These are phyloP conservation scores for Sula dactylatra DNA, from an alignment of 2,113 vertebrate species.

Conservation along the genomic window DNA sequence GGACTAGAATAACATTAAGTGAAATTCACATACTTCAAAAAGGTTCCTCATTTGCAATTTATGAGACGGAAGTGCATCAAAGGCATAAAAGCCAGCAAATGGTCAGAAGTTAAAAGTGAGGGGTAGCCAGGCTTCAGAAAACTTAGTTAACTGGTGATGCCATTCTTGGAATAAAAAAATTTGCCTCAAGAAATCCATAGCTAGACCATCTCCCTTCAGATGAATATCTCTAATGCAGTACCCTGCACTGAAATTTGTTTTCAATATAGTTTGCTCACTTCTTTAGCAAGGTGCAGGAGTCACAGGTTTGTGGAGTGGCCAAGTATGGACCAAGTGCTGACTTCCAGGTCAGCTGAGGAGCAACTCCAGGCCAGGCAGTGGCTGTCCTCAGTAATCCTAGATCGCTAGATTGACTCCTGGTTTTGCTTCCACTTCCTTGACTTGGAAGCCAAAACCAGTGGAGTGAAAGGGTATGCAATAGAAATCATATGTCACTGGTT, in stretches of 20 bases:
- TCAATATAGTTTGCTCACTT: not conserved
- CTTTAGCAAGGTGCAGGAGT: not conserved
- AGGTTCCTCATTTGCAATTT: constrained; percentile 37
- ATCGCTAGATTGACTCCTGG: not conserved
- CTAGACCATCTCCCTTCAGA: not conserved
- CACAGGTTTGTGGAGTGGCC: not conserved
- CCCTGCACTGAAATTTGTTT: not conserved
- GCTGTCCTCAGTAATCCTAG: not conserved
- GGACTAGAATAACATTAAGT: not conserved
- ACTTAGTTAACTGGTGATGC: constrained; percentile 6
- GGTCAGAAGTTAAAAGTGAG: constrained; percentile 33
- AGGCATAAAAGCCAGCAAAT: constrained; percentile 35
- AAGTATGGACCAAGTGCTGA: not conserved
- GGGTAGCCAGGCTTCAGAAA: constrained; percentile 8
- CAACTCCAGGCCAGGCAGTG: not conserved
- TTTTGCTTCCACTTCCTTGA: not conserved
- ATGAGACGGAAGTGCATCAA: constrained; percentile 42
- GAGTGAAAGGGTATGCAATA: not conserved
- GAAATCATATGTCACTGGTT: not conserved
- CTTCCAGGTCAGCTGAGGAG: not conserved
- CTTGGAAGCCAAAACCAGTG: not conserved
- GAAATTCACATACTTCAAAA: constrained; percentile 42
- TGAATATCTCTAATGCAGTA: not conserved
- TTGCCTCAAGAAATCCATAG: not conserved
- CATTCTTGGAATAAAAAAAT: constrained; percentile 14